These are phyloP conservation scores for Nasonia giraulti DNA, from an alignment of 1,140 invertebrate species.

Conservation along the genomic window DNA sequence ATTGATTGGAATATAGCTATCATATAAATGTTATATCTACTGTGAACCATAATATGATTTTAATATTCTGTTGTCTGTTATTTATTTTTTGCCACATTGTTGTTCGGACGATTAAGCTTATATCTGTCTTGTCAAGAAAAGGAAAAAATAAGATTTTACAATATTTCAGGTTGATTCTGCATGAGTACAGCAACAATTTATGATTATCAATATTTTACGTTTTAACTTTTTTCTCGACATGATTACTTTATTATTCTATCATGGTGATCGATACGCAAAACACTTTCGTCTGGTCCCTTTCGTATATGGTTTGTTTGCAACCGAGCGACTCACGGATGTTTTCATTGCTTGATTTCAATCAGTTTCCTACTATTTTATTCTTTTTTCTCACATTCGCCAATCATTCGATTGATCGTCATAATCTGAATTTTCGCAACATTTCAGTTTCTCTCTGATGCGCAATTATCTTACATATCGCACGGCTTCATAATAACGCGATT, in stretches of 20 bases:
- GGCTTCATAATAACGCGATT: neutral
- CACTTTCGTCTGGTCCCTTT: constrained; percentile 65
- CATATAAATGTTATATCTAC: constrained; percentile 9
- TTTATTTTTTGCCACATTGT: neutral
- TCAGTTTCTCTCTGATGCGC: neutral
- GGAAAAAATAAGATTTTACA: constrained; percentile 8
- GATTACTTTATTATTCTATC: constrained; percentile 11
- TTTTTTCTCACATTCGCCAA: neutral
- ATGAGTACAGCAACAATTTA: neutral
- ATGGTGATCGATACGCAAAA: constrained; percentile 51
- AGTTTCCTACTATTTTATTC: constrained; percentile 2
- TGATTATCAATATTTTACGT: constrained; percentile 27
- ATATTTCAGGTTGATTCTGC: neutral
- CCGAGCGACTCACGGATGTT: constrained; percentile 9
- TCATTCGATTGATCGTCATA: neutral
- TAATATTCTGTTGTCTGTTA: neutral
- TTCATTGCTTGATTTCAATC: constrained; percentile 1
- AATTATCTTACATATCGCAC: too few species aligned
- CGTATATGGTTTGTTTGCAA: constrained; percentile 52
- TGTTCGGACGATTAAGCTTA: neutral
- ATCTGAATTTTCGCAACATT: neutral
- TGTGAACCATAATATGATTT: neutral
- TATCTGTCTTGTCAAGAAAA: neutral
- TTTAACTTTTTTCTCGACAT: neutral
- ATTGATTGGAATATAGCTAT: constrained; percentile 10